A percentile compares a stretch with the other conserved stretches of the same genome.
Conservation (phyloP, 2,888 invertebrate species). For the Cryptops parisi region DNA sequence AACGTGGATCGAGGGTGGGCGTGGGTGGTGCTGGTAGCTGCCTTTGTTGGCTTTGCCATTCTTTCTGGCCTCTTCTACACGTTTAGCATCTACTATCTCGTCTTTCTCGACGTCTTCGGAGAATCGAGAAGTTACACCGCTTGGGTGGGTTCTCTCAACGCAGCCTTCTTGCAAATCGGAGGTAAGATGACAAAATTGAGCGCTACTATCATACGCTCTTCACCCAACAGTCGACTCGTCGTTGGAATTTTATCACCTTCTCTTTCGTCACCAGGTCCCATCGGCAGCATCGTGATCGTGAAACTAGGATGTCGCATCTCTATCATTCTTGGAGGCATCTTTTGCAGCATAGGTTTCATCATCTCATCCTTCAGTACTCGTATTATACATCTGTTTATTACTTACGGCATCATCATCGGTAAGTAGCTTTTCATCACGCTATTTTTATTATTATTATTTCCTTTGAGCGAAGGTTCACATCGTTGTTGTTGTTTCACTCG, state of each 20-base stretch:
- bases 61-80: conserved; percentile 21
- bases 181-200: conserved; percentile 11
- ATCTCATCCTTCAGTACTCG: background rate
- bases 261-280: conserved; percentile 7
- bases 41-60: conserved; percentile 20
- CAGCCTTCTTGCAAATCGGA: conserved; percentile 21
- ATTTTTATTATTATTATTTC: background rate
- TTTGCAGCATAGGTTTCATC: conserved; percentile 4
- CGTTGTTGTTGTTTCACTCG: too few species aligned
- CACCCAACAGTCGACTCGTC: too few species aligned
- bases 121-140: conserved; percentile 22
- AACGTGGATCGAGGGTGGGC: conserved; percentile 25
- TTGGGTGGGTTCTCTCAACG: conserved; percentile 23
- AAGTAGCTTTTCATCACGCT: background rate
- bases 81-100: conserved; percentile 21
- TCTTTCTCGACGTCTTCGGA: conserved; percentile 20
- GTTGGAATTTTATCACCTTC: too few species aligned
- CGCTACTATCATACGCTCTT: too few species aligned
- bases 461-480: background rate
- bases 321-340: conserved; percentile 4
- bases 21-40: conserved; percentile 22
- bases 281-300: conserved; percentile 8
- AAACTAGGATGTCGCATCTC: conserved; percentile 8
- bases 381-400: conserved; percentile 2
- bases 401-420: conserved; percentile 11